phyloP scores from a whole-genome alignment of 2,797 vertebrate genomes.

The Sphenodon punctatus region DNA sequence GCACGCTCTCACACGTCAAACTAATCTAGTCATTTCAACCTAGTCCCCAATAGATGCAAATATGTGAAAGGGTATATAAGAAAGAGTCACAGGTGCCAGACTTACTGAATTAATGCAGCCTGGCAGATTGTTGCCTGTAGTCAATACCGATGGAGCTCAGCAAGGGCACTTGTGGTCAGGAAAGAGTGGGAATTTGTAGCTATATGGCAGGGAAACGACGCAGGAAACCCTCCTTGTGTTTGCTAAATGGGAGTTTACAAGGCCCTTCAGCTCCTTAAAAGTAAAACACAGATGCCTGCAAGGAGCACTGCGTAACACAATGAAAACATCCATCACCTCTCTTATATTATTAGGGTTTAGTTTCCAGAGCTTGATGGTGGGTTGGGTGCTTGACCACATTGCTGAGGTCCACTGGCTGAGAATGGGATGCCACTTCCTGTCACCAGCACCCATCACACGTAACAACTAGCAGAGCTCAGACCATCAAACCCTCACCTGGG shows the following conservation, averaged over 20 bases:
- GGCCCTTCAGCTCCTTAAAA: not conserved
- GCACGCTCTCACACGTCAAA: accelerated
- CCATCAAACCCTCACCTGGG: too few relatives aligned
- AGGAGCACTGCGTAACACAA: not conserved
- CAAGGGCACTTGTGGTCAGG: not conserved
- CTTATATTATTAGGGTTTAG: too few relatives aligned
- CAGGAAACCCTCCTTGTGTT: not conserved
- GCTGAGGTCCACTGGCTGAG: too few relatives aligned
- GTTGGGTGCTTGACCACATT: too few relatives aligned
- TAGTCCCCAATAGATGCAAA: not conserved
- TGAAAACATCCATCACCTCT: not conserved
- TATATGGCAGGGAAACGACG: not conserved
- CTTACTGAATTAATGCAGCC: not conserved
- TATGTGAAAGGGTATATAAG: not conserved
- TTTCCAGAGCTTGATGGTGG: too few relatives aligned
- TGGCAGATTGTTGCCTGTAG: not conserved
- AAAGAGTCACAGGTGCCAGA: not conserved
- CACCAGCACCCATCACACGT: too few relatives aligned
- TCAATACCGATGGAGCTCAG: not conserved
- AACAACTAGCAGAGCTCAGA: too few relatives aligned
- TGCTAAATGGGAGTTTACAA: not conserved
- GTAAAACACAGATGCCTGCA: not conserved
- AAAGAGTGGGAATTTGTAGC: not conserved
- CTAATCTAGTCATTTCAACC: accelerated
- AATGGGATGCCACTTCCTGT: too few relatives aligned